phyloP scores from a whole-genome alignment of 2,113 vertebrate genomes.

The Lasiurus borealis region DNA sequence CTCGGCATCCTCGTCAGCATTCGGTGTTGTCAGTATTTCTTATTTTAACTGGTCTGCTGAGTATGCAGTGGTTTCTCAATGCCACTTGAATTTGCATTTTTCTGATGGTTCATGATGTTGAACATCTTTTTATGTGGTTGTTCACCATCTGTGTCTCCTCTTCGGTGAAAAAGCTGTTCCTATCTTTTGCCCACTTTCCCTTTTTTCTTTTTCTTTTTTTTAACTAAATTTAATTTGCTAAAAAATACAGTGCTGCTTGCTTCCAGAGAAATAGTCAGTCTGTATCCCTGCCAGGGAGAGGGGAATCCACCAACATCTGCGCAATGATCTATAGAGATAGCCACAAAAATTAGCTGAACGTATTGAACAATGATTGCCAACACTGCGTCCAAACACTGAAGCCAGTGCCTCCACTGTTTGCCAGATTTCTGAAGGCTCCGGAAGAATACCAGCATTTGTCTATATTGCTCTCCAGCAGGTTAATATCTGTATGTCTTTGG shows the following conservation, averaged over 20 bases:
- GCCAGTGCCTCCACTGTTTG: neutral
- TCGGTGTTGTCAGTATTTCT: neutral
- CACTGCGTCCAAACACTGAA: too few species aligned
- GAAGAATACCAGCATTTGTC: neutral
- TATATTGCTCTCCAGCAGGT: fast-evolving
- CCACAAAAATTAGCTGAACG: neutral
- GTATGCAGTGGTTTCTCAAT: too few species aligned
- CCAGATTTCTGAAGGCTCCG: neutral
- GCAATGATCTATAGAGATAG: neutral
- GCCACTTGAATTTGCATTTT: too few species aligned
- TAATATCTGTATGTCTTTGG: fast-evolving
- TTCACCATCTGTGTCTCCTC: neutral
- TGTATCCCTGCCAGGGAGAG: fast-evolving
- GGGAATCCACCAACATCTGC: fast-evolving
- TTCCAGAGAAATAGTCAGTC: neutral
- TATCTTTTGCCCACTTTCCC: neutral
- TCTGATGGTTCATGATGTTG: neutral
- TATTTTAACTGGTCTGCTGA: too few species aligned
- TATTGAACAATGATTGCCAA: fast-evolving
- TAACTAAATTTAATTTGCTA: neutral
- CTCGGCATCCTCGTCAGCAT: too few species aligned
- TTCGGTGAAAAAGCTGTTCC: neutral
- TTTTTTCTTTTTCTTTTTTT: neutral
- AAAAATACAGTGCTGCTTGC: neutral
- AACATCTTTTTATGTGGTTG: neutral